A percentile compares a stretch with the other conserved stretches of the same genome.
These are phyloP conservation scores for Tineola bisselliella DNA, from an alignment of 2,888 invertebrate species.

Conservation along the genomic window DNA sequence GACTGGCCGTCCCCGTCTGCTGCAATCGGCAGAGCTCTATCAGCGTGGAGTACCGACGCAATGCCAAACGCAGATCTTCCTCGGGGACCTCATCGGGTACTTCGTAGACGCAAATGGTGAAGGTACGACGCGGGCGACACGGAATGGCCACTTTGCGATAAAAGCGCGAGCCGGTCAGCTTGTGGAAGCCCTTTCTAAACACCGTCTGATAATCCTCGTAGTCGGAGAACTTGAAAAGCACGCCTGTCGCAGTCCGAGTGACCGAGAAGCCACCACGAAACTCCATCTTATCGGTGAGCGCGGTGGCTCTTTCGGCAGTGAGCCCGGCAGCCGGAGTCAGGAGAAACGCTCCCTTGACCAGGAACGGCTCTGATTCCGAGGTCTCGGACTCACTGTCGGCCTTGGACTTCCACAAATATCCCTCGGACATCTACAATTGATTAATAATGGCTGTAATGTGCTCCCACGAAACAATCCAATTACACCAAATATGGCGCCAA, in stretches of 20 bases:
- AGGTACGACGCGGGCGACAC: conserved; percentile 88
- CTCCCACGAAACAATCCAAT: too few relatives aligned
- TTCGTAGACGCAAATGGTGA: conserved; percentile 83
- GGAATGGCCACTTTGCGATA: conserved; percentile 89
- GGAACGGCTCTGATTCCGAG: conserved; percentile 78
- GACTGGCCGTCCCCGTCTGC: conserved; percentile 30
- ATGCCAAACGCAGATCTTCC: conserved; percentile 83
- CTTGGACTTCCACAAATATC: conserved; percentile 68
- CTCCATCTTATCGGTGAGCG: conserved; percentile 89
- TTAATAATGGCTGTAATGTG: not conserved
- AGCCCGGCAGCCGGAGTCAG: conserved; percentile 87
- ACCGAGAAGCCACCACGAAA: conserved; percentile 87
- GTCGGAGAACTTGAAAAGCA: conserved; percentile 87
- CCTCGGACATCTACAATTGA: conserved; percentile 51
- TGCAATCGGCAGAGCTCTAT: conserved; percentile 81
- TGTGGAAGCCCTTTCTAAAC: conserved; percentile 87
- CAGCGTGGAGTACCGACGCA: conserved; percentile 81
- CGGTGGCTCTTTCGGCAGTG: conserved; percentile 85
- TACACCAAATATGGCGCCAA: too few relatives aligned
- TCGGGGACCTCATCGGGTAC: conserved; percentile 86
- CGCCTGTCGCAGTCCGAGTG: conserved; percentile 88
- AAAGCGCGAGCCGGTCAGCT: conserved; percentile 85
- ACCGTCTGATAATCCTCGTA: conserved; percentile 88
- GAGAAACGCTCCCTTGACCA: conserved; percentile 84
- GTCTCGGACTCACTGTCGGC: conserved; percentile 82